Conservation (phyloP, 2,888 invertebrate species). For the Ectemnius lituratus region DNA sequence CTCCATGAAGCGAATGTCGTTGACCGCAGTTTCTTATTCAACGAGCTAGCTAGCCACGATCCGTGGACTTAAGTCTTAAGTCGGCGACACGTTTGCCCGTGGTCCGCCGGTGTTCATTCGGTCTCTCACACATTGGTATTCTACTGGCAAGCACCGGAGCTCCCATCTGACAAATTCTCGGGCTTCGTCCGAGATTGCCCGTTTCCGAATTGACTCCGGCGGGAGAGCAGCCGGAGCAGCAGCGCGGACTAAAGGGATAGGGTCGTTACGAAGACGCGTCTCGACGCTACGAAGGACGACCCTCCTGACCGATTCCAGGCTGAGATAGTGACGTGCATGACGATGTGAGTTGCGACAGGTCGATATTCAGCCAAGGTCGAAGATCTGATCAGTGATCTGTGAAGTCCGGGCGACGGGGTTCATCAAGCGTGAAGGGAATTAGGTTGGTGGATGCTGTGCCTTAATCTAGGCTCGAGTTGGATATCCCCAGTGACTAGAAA, state of each 20-base stretch:
- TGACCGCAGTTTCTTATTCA: not conserved
- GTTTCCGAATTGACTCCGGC: constrained; percentile 59
- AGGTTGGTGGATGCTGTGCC: not conserved
- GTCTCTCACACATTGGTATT: constrained; percentile 59
- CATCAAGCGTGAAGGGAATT: constrained; percentile 25
- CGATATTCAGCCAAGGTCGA: constrained; percentile 35
- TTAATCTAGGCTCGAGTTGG: constrained; percentile 4
- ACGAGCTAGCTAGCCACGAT: constrained; percentile 12
- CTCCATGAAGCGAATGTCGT: not conserved
- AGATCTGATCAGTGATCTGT: constrained; percentile 32
- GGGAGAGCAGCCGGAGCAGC: not conserved
- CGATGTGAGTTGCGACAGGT: constrained; percentile 42
- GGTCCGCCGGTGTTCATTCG: constrained; percentile 2
- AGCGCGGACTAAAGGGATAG: constrained; percentile 23
- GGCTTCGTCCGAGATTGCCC: constrained; percentile 53
- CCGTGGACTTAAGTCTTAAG: not conserved
- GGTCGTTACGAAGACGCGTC: constrained; percentile 41
- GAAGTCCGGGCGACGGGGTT: constrained; percentile 13
- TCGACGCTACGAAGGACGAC: constrained; percentile 33
- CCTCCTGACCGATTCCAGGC: constrained; percentile 37
- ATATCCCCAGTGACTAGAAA: too few species aligned
- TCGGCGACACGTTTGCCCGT: constrained; percentile 3
- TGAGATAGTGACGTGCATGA: constrained; percentile 32
- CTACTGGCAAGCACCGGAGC: constrained; percentile 53
- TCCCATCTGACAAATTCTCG: constrained; percentile 65